Conservation (phyloP, 2,113 vertebrate genomes). For the Etheostoma spectabile region DNA sequence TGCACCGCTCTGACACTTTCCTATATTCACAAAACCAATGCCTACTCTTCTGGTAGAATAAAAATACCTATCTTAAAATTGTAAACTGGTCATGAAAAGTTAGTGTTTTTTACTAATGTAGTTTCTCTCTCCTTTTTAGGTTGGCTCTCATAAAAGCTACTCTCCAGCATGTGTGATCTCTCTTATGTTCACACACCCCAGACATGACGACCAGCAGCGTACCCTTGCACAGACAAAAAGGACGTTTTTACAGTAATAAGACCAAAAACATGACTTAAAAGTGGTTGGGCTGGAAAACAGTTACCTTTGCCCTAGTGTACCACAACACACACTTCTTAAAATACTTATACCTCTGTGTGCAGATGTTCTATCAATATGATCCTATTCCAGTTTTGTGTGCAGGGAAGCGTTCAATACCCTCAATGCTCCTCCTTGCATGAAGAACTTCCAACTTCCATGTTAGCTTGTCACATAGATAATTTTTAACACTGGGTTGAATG, state of each 20-base stretch:
- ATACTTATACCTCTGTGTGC: constrained; percentile 60
- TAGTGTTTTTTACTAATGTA: background rate
- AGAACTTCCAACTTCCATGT: constrained; percentile 79
- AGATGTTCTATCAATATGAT: constrained; percentile 44
- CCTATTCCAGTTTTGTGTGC: constrained; percentile 56
- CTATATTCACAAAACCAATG: constrained; percentile 41
- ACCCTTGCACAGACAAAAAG: constrained; percentile 29
- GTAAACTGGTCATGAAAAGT: no score
- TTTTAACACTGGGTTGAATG: constrained; percentile 80
- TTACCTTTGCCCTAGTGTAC: background rate
- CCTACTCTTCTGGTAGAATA: background rate
- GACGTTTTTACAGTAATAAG: constrained; percentile 30
- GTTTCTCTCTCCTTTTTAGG: constrained; percentile 44
- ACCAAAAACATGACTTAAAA: constrained; percentile 36
- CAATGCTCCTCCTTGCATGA: constrained; percentile 71
- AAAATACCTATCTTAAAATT: background rate
- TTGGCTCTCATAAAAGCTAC: constrained; percentile 70
- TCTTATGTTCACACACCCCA: constrained; percentile 39
- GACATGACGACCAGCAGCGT: constrained; percentile 59
- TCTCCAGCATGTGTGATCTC: constrained; percentile 34
- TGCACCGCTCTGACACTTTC: constrained; percentile 67
- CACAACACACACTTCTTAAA: constrained; percentile 20
- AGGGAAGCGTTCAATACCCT: constrained; percentile 45
- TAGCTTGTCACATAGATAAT: constrained; percentile 72
- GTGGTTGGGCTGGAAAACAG: background rate